Percentiles rank a stretch among this genome's conserved stretches.
phyloP scores from a whole-genome alignment of 2,888 invertebrate species.

The Seira sanloemensis region DNA sequence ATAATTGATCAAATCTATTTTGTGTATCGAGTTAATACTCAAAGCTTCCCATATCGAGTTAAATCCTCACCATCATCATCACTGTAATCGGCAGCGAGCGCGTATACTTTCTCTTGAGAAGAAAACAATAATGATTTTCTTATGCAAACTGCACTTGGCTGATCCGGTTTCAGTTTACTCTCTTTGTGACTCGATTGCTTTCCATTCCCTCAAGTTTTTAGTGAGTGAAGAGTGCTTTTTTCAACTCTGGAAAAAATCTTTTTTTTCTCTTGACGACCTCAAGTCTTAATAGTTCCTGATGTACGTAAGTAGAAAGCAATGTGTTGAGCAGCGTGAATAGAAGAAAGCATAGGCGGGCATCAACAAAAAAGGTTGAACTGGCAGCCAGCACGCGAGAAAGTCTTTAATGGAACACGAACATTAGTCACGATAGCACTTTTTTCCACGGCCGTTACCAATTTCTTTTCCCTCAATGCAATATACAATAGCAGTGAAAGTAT shows the following conservation, averaged over 20 bases:
- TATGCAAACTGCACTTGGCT: constrained; percentile 58
- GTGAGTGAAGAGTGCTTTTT: constrained; percentile 32
- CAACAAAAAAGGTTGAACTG: constrained; percentile 52
- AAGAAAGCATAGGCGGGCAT: neutral
- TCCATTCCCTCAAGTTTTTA: neutral
- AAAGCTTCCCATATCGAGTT: constrained; percentile 20
- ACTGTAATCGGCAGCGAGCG: no score
- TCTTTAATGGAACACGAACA: constrained; percentile 69
- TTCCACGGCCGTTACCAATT: constrained; percentile 65
- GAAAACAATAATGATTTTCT: constrained; percentile 55
- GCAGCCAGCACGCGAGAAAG: constrained; percentile 68
- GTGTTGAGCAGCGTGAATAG: neutral
- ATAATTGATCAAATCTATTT: constrained; percentile 45
- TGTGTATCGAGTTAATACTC: neutral
- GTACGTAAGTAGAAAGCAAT: constrained; percentile 32
- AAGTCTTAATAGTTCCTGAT: constrained; percentile 53
- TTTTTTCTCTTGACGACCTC: constrained; percentile 58
- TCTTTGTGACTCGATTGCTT: constrained; percentile 17
- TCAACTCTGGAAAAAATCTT: constrained; percentile 25
- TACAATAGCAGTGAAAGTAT: constrained; percentile 53
- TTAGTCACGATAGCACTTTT: constrained; percentile 69
- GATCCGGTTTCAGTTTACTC: constrained; percentile 44
- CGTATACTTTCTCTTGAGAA: neutral
- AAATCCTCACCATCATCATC: constrained; percentile 3
- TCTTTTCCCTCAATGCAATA: constrained; percentile 58